A percentile compares a stretch with the other conserved stretches of the same genome.
phyloP scores from a whole-genome alignment of 1,140 invertebrate species.

The Drosophila malerkotliana region DNA sequence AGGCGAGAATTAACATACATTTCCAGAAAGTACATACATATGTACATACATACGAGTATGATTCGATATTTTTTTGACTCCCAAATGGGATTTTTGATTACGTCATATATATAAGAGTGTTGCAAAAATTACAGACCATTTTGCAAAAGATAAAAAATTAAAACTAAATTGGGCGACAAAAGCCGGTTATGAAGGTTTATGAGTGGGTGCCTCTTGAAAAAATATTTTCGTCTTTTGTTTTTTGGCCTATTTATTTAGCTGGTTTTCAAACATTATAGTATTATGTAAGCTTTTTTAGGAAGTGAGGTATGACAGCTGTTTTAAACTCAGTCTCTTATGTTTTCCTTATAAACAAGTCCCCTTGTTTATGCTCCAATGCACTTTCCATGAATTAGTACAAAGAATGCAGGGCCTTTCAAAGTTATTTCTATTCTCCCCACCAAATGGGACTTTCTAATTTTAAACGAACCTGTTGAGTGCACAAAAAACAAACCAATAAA shows the following conservation, averaged over 20 bases:
- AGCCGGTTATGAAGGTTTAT: slow-evolving; percentile 24
- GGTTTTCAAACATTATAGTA: slow-evolving; percentile 3
- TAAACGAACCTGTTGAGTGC: slow-evolving; percentile 46
- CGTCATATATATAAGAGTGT: slow-evolving; percentile 21
- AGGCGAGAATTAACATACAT: not conserved
- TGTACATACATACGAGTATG: not conserved
- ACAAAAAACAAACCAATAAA: slow-evolving; percentile 5
- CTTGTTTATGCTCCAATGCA: slow-evolving; percentile 15
- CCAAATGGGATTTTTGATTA: slow-evolving; percentile 12
- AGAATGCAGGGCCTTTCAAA: slow-evolving; percentile 6
- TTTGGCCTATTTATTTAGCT: slow-evolving; percentile 15
- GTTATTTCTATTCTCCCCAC: not conserved
- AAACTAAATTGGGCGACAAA: slow-evolving; percentile 44
- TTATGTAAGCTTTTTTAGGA: not conserved
- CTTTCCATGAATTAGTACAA: slow-evolving; percentile 6
- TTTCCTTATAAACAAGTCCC: not conserved
- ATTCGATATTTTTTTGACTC: slow-evolving; percentile 7
- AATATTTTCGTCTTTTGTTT: not conserved
- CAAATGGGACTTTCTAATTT: slow-evolving; percentile 34
- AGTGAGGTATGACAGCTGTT: slow-evolving; percentile 19
- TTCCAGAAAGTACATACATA: not conserved
- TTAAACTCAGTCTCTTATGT: not conserved
- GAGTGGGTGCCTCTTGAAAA: slow-evolving; percentile 20
- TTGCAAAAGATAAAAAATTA: slow-evolving; percentile 12
- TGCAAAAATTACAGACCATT: slow-evolving; percentile 2